These are phyloP conservation scores for Fundulus diaphanus DNA, from an alignment of 2,797 vertebrate species.

Conservation along the genomic window DNA sequence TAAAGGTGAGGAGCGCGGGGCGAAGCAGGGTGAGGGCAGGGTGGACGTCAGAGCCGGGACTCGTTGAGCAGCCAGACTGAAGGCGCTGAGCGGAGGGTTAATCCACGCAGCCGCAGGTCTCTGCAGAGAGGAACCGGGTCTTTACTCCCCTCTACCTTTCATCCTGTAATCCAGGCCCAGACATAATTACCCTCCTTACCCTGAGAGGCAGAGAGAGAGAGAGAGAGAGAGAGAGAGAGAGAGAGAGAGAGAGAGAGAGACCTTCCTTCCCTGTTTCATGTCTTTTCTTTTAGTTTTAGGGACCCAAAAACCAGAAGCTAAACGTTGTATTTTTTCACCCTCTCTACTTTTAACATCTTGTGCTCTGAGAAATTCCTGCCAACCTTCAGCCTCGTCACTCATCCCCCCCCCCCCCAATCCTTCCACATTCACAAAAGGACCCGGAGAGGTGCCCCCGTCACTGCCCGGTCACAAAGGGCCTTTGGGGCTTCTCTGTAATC, in stretches of 20 bases:
- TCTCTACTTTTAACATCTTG: neutral
- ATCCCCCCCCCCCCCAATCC: conserved; percentile 9
- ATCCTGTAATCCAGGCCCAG: conserved; percentile 85
- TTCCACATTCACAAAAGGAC: conserved; percentile 78
- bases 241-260: too few species aligned
- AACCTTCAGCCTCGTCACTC: neutral
- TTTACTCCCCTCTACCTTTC: conserved; percentile 79
- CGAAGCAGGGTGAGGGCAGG: too few species aligned
- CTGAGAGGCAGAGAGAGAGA: conserved; percentile 2
- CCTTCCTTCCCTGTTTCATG: conserved; percentile 18
- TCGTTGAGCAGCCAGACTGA: conserved; percentile 47
- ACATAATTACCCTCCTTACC: conserved; percentile 78
- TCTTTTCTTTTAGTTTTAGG: conserved; percentile 3
- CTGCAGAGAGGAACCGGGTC: conserved; percentile 79
- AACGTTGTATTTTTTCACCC: neutral
- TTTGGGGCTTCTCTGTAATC: conserved; percentile 89
- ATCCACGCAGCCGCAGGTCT: conserved; percentile 37
- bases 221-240: neutral
- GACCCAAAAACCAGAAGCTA: neutral
- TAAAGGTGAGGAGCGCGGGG: too few species aligned
- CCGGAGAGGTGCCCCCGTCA: conserved; percentile 80
- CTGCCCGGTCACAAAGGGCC: conserved; percentile 89
- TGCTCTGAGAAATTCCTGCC: conserved; percentile 70
- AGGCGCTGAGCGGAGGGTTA: conserved; percentile 62
- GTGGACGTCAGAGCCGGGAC: conserved; percentile 55